Conservation (phyloP, 37 sponge, comb jelly and placozoan species). For the Cladorhizidae sp. region DNA sequence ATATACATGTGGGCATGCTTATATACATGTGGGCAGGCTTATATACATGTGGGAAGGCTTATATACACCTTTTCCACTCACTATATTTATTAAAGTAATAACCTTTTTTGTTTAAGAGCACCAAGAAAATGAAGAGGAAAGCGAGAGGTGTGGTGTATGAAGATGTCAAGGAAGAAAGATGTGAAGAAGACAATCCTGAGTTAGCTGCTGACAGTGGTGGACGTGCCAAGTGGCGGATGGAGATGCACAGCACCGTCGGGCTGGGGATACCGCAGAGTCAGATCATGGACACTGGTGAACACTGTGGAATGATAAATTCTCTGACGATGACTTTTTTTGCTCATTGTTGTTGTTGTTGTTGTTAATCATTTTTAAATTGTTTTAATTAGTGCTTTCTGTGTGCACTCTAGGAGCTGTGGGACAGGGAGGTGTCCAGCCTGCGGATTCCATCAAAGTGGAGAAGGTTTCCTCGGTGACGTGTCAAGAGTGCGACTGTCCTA, state of each 20-base stretch:
- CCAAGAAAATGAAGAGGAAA: slow-evolving; percentile 2
- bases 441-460: neutral
- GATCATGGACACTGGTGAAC: slow-evolving; percentile 32
- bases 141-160: slow-evolving; percentile 20
- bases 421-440: too few relatives aligned
- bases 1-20: too few relatives aligned
- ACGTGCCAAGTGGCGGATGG: slow-evolving; percentile 32
- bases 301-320: too few relatives aligned
- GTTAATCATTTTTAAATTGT: too few relatives aligned
- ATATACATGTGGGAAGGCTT: too few relatives aligned
- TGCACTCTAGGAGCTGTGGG: too few relatives aligned
- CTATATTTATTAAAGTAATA: too few relatives aligned
- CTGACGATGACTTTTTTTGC: neutral
- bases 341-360: neutral
- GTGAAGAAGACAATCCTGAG: neutral
- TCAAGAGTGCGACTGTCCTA: neutral
- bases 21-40: too few relatives aligned
- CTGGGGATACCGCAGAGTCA: slow-evolving; percentile 25
- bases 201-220: neutral
- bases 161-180: slow-evolving; percentile 1
- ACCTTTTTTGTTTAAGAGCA: too few relatives aligned
- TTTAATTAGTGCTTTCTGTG: too few relatives aligned
- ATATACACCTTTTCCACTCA: too few relatives aligned
- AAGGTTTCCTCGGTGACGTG: neutral
- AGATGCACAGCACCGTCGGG: neutral